Conservation (phyloP, 2,113 vertebrate genomes). For the Catharus fuscescens region DNA sequence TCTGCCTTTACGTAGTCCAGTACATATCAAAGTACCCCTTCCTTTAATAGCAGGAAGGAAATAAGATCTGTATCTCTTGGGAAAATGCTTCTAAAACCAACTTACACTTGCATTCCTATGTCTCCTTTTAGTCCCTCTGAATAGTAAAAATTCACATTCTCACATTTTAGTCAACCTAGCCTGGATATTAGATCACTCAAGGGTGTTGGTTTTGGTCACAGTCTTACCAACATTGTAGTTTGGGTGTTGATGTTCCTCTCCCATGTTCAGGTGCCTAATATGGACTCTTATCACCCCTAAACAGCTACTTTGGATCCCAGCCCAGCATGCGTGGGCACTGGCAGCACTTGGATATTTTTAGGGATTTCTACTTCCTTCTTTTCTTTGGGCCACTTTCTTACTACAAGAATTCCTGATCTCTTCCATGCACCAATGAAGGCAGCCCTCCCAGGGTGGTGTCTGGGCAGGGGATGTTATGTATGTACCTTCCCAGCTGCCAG, state of each 20-base stretch:
- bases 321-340: neutral
- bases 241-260: neutral
- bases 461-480: neutral
- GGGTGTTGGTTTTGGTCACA: neutral
- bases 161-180: neutral
- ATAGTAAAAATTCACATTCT: neutral
- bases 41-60: conserved; percentile 29
- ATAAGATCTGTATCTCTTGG: conserved; percentile 27
- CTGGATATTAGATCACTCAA: neutral
- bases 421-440: neutral
- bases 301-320: conserved; percentile 27
- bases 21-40: neutral
- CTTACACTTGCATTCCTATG: neutral
- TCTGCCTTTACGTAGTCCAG: neutral
- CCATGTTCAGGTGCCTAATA: neutral
- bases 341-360: conserved; percentile 46
- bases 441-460: neutral
- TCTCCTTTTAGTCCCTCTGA: neutral
- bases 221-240: neutral
- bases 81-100: neutral
- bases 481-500: neutral
- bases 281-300: neutral
- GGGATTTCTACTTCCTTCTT: conserved; percentile 49
- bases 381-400: conserved; percentile 21
- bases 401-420: conserved; percentile 13